Percentiles rank a stretch among this genome's conserved stretches.
phyloP scores from a whole-genome alignment of 2,888 invertebrate species.

The Pyrgus malvae region DNA sequence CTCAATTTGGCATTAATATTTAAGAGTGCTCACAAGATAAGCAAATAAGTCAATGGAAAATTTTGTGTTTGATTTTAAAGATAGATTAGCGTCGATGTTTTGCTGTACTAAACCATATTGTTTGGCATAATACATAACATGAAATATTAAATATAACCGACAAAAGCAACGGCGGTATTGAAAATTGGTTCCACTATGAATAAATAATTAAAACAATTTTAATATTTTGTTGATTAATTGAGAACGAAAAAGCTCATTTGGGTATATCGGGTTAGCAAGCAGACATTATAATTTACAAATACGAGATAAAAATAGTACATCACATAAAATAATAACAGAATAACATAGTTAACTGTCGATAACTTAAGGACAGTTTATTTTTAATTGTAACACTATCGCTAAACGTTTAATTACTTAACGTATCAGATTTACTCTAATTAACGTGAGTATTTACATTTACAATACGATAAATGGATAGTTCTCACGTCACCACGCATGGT shows the following conservation, averaged over 20 bases:
- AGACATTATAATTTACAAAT: background rate
- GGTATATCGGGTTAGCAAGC: background rate
- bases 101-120: no score
- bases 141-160: no score
- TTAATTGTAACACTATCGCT: conserved; percentile 30
- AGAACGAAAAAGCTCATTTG: background rate
- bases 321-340: conserved; percentile 12
- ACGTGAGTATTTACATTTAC: conserved; percentile 46
- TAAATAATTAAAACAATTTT: no score
- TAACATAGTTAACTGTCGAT: conserved; percentile 4
- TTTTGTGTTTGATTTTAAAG: background rate
- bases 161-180: no score
- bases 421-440: conserved; percentile 54
- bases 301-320: conserved; percentile 2
- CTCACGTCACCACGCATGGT: conserved; percentile 46
- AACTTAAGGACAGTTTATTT: conserved; percentile 37
- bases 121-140: no score
- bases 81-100: background rate
- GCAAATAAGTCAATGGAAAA: background rate
- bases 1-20: conserved; percentile 16
- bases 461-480: conserved; percentile 49
- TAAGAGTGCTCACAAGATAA: background rate
- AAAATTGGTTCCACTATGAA: no score
- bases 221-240: no score
- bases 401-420: conserved; percentile 41